Conservation (phyloP, 2,888 invertebrate genomes). For the Coleophora deauratella region DNA sequence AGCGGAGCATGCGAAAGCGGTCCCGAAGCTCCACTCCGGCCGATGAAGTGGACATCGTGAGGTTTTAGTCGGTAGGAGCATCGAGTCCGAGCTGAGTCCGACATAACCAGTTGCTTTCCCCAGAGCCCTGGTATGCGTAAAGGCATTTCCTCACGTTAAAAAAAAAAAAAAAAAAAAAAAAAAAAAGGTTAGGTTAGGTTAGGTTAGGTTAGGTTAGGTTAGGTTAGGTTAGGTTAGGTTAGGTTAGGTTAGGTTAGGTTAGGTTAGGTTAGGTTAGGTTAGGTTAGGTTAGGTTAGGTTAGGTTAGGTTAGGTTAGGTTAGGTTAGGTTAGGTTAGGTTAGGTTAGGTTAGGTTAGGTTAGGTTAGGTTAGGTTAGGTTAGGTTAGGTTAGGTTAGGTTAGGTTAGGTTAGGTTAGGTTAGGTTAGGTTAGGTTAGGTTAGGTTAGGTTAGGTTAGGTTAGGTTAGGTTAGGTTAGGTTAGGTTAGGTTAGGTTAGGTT, state of each 20-base stretch:
- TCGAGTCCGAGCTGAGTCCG: too few species aligned
- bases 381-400: constrained; percentile 18
- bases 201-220: constrained; percentile 18
- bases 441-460: constrained; percentile 20
- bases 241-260: constrained; percentile 19
- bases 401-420: constrained; percentile 20
- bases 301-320: constrained; percentile 16
- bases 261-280: constrained; percentile 16
- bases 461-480: constrained; percentile 16
- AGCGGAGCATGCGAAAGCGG: too few species aligned
- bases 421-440: constrained; percentile 18
- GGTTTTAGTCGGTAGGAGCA: too few species aligned
- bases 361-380: constrained; percentile 16
- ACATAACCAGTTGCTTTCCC: too few species aligned
- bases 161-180: too few species aligned
- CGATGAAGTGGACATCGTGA: too few species aligned
- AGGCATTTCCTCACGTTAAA: too few species aligned
- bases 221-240: constrained; percentile 20
- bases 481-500: constrained; percentile 13
- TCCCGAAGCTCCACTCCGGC: too few species aligned
- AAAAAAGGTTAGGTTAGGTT: constrained; percentile 19
- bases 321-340: constrained; percentile 15
- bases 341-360: constrained; percentile 14
- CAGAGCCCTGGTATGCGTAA: too few species aligned
- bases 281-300: constrained; percentile 13